These are phyloP conservation scores for Hystrix cristata DNA, from an alignment of 2,113 vertebrate species.

Conservation along the genomic window DNA sequence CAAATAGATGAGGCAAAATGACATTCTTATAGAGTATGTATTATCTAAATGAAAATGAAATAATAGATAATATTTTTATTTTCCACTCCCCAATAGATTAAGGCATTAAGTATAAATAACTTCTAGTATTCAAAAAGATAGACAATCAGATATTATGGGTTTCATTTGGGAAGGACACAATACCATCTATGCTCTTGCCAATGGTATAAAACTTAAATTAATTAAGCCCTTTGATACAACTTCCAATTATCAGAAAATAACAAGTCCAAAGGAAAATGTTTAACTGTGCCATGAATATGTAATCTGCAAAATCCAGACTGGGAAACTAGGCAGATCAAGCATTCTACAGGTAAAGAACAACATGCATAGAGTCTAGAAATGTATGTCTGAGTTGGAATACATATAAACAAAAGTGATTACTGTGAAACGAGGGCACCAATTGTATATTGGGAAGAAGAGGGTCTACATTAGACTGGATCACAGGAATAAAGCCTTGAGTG, in stretches of 20 bases:
- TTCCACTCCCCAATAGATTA: neutral
- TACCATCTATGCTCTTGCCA: neutral
- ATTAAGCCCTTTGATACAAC: neutral
- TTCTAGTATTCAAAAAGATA: neutral
- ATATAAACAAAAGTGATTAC: neutral
- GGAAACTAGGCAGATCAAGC: neutral
- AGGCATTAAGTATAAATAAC: neutral
- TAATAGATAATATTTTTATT: neutral
- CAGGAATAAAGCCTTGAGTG: neutral
- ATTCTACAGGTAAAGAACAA: neutral
- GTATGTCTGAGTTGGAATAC: neutral
- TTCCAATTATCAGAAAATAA: neutral
- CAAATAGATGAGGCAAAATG: neutral
- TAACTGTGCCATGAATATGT: neutral
- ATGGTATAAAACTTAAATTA: neutral
- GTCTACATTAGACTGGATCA: neutral
- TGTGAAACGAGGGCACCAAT: neutral
- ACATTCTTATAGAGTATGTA: neutral
- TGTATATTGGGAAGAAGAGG: fast-evolving
- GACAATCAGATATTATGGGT: neutral
- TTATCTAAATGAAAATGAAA: neutral
- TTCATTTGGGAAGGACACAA: neutral
- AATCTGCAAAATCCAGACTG: neutral
- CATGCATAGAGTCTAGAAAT: neutral
- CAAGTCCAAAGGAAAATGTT: neutral